Percentiles rank a stretch among this genome's conserved stretches.
Evolutionary conservation across 1,140 invertebrate species (phyloP).

Genomic region (Theocolax elegans): DNA sequence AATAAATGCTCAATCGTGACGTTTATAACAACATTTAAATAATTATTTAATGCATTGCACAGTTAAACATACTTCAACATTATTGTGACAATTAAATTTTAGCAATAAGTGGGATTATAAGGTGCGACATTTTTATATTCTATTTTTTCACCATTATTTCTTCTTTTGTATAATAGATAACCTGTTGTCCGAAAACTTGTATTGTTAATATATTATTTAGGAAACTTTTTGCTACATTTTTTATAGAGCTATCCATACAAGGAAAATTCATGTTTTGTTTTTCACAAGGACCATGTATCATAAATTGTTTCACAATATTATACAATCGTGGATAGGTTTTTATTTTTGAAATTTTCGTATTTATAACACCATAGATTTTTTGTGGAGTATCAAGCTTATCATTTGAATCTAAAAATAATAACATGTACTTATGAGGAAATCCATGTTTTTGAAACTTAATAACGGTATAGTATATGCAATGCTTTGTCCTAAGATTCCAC

Average conservation of each 20-base stretch:
- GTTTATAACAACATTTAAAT: conserved; percentile 5
- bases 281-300: conserved; percentile 45
- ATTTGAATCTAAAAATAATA: neutral
- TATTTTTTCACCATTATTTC: neutral
- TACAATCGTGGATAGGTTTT: neutral
- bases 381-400: neutral
- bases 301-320: too few relatives aligned
- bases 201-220: conserved; percentile 35
- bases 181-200: neutral
- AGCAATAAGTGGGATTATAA: neutral
- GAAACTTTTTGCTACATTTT: conserved; percentile 56
- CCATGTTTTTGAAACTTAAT: too few relatives aligned
- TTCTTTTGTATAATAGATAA: neutral
- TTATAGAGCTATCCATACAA: conserved; percentile 56
- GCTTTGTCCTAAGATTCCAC: neutral
- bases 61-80: conserved; percentile 10
- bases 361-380: neutral
- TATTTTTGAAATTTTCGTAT: conserved; percentile 3
- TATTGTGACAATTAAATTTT: conserved; percentile 18
- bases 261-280: conserved; percentile 54
- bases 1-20: conserved; percentile 6
- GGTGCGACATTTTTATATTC: conserved; percentile 14
- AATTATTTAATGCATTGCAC: conserved; percentile 4
- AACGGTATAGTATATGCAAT: neutral
- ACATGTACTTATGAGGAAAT: neutral